Conservation (phyloP, 2,113 vertebrate species). For the Vombatus ursinus region DNA sequence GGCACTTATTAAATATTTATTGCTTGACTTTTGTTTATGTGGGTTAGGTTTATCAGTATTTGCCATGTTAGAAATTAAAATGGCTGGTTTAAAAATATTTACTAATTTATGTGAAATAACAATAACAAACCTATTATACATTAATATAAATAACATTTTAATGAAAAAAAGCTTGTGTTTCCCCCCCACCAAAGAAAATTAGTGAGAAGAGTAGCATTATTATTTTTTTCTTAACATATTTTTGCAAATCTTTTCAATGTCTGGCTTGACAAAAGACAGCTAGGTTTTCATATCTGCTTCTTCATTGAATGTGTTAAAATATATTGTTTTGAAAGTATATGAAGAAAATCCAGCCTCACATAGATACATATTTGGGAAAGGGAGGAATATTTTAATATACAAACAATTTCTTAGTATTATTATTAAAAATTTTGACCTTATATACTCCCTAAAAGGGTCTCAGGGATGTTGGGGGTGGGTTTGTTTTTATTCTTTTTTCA, state of each 20-base stretch:
- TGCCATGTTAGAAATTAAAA: background rate
- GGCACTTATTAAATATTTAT: background rate
- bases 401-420: background rate
- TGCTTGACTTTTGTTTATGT: background rate
- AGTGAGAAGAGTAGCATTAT: background rate
- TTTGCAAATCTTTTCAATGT: background rate
- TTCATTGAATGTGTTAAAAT: background rate
- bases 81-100: background rate
- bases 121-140: background rate
- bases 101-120: background rate
- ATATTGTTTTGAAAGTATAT: too few relatives aligned
- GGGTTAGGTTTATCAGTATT: background rate
- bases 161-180: background rate
- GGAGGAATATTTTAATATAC: background rate
- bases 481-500: too few relatives aligned
- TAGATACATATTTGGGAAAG: background rate
- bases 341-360: background rate
- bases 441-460: background rate
- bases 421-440: background rate
- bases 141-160: background rate
- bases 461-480: background rate
- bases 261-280: background rate
- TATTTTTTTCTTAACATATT: background rate
- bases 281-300: background rate
- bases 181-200: background rate